Percentiles rank a stretch among this genome's conserved stretches.
phyloP scores from a whole-genome alignment of 2,888 invertebrate species.

The Sicus ferrugineus region DNA sequence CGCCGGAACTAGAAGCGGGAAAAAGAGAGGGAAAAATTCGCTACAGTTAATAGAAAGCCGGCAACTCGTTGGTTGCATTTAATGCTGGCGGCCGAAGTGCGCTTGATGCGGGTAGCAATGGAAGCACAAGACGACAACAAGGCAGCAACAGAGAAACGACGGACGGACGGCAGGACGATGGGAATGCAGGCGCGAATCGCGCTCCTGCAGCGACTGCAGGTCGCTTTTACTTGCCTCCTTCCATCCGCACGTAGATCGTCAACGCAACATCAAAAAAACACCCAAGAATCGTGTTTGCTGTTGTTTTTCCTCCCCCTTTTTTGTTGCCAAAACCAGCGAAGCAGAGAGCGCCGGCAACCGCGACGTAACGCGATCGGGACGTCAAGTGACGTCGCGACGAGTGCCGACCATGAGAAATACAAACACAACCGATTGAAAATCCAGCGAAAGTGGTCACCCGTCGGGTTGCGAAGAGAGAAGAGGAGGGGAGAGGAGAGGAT shows the following conservation, averaged over 20 bases:
- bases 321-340: conserved; percentile 37
- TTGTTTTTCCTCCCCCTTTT: background rate
- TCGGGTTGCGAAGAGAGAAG: background rate
- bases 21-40: background rate
- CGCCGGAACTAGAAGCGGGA: background rate
- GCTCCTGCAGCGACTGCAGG: conserved; percentile 17
- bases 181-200: background rate
- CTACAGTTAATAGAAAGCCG: conserved; percentile 43
- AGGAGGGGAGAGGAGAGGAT: background rate
- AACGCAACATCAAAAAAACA: background rate
- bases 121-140: background rate
- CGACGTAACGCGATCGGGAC: background rate
- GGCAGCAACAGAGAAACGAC: background rate
- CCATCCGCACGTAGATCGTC: background rate
- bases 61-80: conserved; percentile 43
- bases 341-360: background rate
- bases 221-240: background rate
- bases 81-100: conserved; percentile 33
- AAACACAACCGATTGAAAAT: conserved; percentile 48
- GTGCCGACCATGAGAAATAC: conserved; percentile 40
- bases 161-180: background rate
- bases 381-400: background rate
- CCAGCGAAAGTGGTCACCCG: conserved; percentile 53
- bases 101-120: conserved; percentile 5
- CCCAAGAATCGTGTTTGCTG: background rate